Evolutionary conservation across 2,888 invertebrate genomes (phyloP).

Genomic region (Steinernema hermaphroditum): DNA sequence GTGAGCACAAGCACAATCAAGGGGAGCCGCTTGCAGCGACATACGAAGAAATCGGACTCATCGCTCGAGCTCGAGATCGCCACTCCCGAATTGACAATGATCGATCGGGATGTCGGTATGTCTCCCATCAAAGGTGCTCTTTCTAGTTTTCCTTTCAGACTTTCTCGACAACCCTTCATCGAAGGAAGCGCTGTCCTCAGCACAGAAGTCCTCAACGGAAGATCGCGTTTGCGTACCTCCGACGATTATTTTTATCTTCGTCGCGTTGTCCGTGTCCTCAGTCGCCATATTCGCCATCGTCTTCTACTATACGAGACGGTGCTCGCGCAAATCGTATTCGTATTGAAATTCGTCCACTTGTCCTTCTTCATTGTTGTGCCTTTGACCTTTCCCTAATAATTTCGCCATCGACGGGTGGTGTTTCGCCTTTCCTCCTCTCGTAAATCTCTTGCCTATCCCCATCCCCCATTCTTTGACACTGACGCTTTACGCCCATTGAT

Average conservation of each 20-base stretch:
- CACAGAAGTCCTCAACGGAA: neutral
- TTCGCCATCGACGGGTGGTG: slow-evolving; percentile 28
- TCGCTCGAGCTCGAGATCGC: slow-evolving; percentile 59
- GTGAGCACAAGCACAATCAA: neutral
- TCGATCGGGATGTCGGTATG: slow-evolving; percentile 58
- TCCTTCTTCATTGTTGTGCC: slow-evolving; percentile 17
- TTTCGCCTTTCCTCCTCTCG: neutral
- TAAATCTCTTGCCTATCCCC: neutral
- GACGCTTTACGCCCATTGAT: neutral
- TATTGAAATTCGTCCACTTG: neutral
- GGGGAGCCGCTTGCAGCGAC: neutral
- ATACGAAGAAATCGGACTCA: slow-evolving; percentile 37
- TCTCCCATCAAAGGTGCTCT: neutral
- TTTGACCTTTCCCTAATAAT: slow-evolving; percentile 27
- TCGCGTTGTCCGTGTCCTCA: slow-evolving; percentile 46
- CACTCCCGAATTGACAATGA: slow-evolving; percentile 61
- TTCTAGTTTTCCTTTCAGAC: neutral
- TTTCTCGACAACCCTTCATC: neutral
- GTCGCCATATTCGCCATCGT: slow-evolving; percentile 45
- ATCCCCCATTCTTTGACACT: neutral
- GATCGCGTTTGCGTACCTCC: slow-evolving; percentile 47
- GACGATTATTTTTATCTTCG: slow-evolving; percentile 47
- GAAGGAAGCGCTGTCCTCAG: neutral
- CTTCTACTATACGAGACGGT: slow-evolving; percentile 42
- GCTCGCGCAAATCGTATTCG: slow-evolving; percentile 15